Evolutionary conservation across 2,888 invertebrate genomes (phyloP).

Genomic region (Apamea sordens): DNA sequence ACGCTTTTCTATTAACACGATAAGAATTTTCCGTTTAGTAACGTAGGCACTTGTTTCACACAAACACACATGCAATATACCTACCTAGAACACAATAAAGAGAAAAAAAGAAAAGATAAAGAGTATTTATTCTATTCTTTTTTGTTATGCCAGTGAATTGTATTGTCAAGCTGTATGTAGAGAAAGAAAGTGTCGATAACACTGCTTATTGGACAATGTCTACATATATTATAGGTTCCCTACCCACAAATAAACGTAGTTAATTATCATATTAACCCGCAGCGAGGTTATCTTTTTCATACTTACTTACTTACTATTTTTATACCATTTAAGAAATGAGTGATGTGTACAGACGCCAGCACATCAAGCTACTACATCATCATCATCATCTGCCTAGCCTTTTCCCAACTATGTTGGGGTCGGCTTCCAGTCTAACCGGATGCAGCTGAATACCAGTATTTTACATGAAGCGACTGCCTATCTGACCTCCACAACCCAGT

Average conservation of each 20-base stretch:
- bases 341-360: neutral
- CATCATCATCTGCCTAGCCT: no score
- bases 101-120: neutral
- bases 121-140: neutral
- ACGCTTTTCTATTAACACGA: constrained; percentile 2
- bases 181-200: neutral
- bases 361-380: no score
- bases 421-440: no score
- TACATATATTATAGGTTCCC: neutral
- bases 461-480: no score
- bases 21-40: neutral
- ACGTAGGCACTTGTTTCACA: neutral
- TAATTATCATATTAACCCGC: neutral
- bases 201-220: neutral
- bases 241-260: neutral
- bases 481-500: no score
- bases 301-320: neutral
- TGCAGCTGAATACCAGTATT: no score
- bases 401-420: no score
- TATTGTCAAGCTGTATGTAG: neutral
- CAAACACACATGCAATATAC: neutral
- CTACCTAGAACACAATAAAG: neutral
- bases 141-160: neutral
- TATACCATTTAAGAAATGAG: neutral
- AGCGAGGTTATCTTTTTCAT: neutral